Evolutionary conservation across 2,888 invertebrate genomes (phyloP).

Genomic region (Lithophane semibrunnea): DNA sequence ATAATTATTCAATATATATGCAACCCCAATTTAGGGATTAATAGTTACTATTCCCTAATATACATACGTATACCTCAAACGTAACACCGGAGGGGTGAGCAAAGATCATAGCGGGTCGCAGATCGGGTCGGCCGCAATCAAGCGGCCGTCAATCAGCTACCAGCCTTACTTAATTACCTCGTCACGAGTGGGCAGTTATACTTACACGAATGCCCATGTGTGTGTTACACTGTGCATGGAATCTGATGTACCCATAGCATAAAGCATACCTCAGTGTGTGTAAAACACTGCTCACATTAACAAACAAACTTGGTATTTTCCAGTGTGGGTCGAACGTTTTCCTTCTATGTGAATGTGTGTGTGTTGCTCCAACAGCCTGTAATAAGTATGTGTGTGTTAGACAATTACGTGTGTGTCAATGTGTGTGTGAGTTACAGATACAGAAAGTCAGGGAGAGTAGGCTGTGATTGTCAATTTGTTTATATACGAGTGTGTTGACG

Average conservation of each 20-base stretch:
- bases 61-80: slow-evolving; percentile 42
- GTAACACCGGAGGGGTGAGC: slow-evolving; percentile 56
- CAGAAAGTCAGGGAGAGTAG: slow-evolving; percentile 45
- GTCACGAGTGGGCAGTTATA: slow-evolving; percentile 67
- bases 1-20: neutral
- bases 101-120: slow-evolving; percentile 73
- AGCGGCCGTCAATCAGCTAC: slow-evolving; percentile 78
- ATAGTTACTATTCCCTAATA: neutral
- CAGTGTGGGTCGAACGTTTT: slow-evolving; percentile 47
- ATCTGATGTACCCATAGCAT: neutral
- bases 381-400: slow-evolving; percentile 29
- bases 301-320: slow-evolving; percentile 33
- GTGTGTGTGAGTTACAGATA: slow-evolving; percentile 41
- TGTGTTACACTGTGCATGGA: slow-evolving; percentile 32
- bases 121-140: slow-evolving; percentile 77
- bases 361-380: slow-evolving; percentile 1
- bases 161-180: slow-evolving; percentile 80
- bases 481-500: slow-evolving; percentile 38
- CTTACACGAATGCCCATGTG: slow-evolving; percentile 43
- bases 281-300: slow-evolving; percentile 25
- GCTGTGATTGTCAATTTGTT: slow-evolving; percentile 41
- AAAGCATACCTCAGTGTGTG: slow-evolving; percentile 18
- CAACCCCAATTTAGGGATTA: neutral
- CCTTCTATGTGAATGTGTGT: slow-evolving; percentile 16
- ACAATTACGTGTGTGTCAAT: slow-evolving; percentile 34